These are phyloP conservation scores for Dynastes grantii DNA, from an alignment of 2,888 invertebrate species.

Conservation along the genomic window DNA sequence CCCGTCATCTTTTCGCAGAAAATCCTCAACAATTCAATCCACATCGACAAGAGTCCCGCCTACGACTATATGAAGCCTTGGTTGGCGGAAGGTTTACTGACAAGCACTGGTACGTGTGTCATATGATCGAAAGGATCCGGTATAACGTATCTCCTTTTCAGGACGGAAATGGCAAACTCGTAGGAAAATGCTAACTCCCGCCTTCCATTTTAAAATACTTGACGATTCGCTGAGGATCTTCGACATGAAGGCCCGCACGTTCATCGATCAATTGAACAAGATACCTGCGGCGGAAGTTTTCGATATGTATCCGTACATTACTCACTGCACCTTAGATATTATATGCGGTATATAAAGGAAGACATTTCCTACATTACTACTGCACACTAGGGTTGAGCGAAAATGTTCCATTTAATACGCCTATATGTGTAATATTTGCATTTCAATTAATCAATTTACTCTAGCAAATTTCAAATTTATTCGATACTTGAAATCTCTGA, in stretches of 20 bases:
- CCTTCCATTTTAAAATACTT: slow-evolving; percentile 50
- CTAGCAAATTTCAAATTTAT: too few species aligned
- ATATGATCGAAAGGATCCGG: neutral
- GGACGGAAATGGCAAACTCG: slow-evolving; percentile 49
- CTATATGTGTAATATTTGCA: too few species aligned
- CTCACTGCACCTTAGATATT: slow-evolving; percentile 45
- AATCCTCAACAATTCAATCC: slow-evolving; percentile 47
- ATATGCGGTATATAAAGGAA: slow-evolving; percentile 43
- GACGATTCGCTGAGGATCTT: slow-evolving; percentile 48
- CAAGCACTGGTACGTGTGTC: slow-evolving; percentile 39
- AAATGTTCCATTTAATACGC: too few species aligned
- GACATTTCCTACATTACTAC: neutral
- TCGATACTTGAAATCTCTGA: too few species aligned
- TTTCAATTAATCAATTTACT: too few species aligned
- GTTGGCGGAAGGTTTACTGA: slow-evolving; percentile 50
- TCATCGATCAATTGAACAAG: slow-evolving; percentile 37
- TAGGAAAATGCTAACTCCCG: slow-evolving; percentile 46
- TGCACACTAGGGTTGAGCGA: neutral
- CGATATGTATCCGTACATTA: slow-evolving; percentile 46
- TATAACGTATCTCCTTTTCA: neutral
- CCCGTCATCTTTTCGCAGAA: slow-evolving; percentile 27
- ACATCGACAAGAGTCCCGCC: slow-evolving; percentile 41
- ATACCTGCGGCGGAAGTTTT: slow-evolving; percentile 37
- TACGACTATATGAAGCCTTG: slow-evolving; percentile 44
- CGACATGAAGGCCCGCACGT: slow-evolving; percentile 35